These are phyloP conservation scores for Cotesia chilonis DNA, from an alignment of 1,140 invertebrate genomes.

Conservation along the genomic window DNA sequence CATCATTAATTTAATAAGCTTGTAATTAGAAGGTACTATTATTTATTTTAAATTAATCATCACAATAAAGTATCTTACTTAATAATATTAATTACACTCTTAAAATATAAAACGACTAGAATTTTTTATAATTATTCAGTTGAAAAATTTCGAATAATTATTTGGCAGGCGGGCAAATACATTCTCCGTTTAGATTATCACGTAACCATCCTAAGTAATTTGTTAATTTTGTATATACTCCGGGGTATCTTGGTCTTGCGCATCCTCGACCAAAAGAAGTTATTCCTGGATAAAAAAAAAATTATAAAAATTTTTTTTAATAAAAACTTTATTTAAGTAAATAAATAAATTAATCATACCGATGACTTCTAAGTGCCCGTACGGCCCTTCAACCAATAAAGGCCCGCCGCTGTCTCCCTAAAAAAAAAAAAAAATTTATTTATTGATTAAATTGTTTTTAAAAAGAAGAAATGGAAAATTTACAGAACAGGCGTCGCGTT, in stretches of 20 bases:
- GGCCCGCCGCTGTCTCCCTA: constrained; percentile 70
- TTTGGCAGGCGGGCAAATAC: constrained; percentile 63
- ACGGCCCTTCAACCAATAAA: constrained; percentile 60
- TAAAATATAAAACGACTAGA: constrained; percentile 57
- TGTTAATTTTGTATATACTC: constrained; percentile 78
- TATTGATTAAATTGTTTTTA: neutral
- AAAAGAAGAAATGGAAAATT: constrained; percentile 40
- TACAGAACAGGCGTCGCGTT: constrained; percentile 79
- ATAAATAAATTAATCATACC: constrained; percentile 54
- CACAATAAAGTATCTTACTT: neutral
- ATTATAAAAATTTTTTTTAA: constrained; percentile 1
- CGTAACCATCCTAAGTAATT: constrained; percentile 77
- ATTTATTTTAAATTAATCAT: constrained; percentile 3
- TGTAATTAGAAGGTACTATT: constrained; percentile 41
- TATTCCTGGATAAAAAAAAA: constrained; percentile 64
- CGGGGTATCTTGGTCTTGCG: constrained; percentile 76
- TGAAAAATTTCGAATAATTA: neutral
- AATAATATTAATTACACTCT: constrained; percentile 3
- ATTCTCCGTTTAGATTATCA: constrained; percentile 65
- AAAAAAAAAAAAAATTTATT: constrained; percentile 27
- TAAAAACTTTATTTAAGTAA: too few species aligned
- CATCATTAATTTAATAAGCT: neutral
- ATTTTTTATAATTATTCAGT: constrained; percentile 27
- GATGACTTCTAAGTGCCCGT: constrained; percentile 65
- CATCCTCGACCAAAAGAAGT: constrained; percentile 84